phyloP scores from a whole-genome alignment of 2,888 invertebrate genomes.

The Coelinius sp. region DNA sequence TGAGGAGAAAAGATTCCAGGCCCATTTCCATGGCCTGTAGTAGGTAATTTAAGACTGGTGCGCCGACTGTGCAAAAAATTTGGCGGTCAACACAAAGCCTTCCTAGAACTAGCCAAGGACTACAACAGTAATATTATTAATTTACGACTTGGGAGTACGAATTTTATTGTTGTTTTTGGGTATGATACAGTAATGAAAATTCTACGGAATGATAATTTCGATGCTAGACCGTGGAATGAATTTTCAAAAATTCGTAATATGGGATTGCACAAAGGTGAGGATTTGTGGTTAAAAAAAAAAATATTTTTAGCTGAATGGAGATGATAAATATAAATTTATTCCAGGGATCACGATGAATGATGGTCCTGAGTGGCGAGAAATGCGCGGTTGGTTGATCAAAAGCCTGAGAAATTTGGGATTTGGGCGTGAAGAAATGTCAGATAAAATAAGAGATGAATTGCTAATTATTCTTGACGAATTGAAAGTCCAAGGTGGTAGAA shows the following conservation, averaged over 20 bases:
- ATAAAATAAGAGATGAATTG: conserved; percentile 74
- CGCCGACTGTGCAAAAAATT: conserved; percentile 48
- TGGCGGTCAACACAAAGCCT: conserved; percentile 60
- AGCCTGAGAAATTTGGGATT: conserved; percentile 74
- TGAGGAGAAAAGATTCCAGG: conserved; percentile 50
- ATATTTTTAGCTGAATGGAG: neutral
- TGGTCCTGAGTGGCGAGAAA: conserved; percentile 74
- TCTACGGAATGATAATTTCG: conserved; percentile 75
- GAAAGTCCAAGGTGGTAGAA: conserved; percentile 54
- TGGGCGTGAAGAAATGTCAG: conserved; percentile 73
- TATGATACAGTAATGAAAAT: conserved; percentile 73
- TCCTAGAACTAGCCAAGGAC: conserved; percentile 55
- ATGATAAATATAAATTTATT: neutral
- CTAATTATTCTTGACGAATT: conserved; percentile 66
- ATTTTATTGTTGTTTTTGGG: conserved; percentile 72
- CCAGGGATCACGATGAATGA: conserved; percentile 77
- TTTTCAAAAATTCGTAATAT: conserved; percentile 77
- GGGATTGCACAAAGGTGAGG: conserved; percentile 74
- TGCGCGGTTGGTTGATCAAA: conserved; percentile 73
- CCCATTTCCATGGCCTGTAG: conserved; percentile 63
- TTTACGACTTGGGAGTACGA: conserved; percentile 52
- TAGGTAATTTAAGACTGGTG: conserved; percentile 57
- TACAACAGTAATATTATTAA: conserved; percentile 58
- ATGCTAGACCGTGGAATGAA: conserved; percentile 78
- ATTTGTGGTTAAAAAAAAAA: neutral